Conservation (phyloP, 2,797 vertebrate species). For the Diceros bicornis region DNA sequence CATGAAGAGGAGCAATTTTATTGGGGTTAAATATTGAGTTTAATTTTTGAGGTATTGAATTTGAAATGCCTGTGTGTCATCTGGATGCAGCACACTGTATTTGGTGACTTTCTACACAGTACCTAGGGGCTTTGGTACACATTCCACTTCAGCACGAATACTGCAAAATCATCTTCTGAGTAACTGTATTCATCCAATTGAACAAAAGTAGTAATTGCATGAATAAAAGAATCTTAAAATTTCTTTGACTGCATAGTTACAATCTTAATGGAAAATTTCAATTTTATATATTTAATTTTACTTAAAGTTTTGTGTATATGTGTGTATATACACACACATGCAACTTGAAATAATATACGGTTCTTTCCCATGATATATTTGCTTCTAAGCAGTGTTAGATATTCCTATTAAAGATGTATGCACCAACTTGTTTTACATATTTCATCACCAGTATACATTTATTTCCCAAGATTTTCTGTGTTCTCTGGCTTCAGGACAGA, state of each 20-base stretch:
- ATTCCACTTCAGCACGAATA: not conserved
- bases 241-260: not conserved
- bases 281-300: not conserved
- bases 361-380: slow-evolving; percentile 16
- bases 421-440: not conserved
- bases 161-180: not conserved
- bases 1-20: not conserved
- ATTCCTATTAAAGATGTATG: not conserved
- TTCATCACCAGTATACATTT: not conserved
- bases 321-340: not conserved
- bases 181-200: not conserved
- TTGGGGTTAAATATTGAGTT: not conserved
- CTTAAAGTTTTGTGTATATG: not conserved
- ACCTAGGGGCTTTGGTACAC: not conserved
- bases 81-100: not conserved
- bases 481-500: slow-evolving; percentile 52
- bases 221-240: not conserved
- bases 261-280: slow-evolving; percentile 10
- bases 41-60: not conserved
- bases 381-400: not conserved
- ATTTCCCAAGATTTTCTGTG: slow-evolving; percentile 36
- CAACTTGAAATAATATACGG: slow-evolving; percentile 51
- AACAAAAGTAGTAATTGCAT: not conserved
- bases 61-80: not conserved
- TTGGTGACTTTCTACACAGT: not conserved